A percentile compares a stretch with the other conserved stretches of the same genome.
Conservation (phyloP, 2,888 invertebrate genomes). For the Leptopterna dolabrata region DNA sequence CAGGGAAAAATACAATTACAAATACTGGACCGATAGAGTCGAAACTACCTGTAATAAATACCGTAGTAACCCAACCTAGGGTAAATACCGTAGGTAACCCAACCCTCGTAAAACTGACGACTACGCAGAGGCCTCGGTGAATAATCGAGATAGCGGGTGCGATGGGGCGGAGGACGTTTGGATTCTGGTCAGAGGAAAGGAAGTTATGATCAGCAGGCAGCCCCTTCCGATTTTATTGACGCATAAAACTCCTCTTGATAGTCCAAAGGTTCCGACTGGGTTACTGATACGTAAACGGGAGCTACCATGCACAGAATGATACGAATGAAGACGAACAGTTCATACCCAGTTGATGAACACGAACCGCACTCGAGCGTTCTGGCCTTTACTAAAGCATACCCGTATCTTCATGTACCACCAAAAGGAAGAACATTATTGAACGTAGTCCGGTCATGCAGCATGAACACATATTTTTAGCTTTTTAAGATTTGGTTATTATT, state of each 20-base stretch:
- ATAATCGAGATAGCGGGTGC: neutral
- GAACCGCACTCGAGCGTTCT: neutral
- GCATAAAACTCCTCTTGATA: neutral
- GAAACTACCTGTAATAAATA: neutral
- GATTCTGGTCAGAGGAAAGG: neutral
- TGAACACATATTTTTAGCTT: too few relatives aligned
- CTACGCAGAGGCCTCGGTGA: neutral
- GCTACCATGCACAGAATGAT: neutral
- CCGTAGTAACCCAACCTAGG: neutral
- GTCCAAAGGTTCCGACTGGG: neutral
- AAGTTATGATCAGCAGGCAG: neutral
- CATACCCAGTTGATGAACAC: neutral
- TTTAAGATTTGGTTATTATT: too few relatives aligned
- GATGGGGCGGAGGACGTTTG: neutral
- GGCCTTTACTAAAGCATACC: neutral
- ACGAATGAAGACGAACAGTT: neutral
- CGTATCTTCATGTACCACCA: neutral
- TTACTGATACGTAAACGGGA: neutral
- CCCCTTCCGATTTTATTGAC: neutral
- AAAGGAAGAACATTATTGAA: too few relatives aligned
- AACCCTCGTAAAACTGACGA: neutral
- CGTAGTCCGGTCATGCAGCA: too few relatives aligned
- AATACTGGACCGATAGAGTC: neutral
- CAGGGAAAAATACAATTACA: neutral
- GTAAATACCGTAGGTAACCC: neutral